These are phyloP conservation scores for Danio tinwini DNA, from an alignment of 2,797 vertebrate species.

Conservation along the genomic window DNA sequence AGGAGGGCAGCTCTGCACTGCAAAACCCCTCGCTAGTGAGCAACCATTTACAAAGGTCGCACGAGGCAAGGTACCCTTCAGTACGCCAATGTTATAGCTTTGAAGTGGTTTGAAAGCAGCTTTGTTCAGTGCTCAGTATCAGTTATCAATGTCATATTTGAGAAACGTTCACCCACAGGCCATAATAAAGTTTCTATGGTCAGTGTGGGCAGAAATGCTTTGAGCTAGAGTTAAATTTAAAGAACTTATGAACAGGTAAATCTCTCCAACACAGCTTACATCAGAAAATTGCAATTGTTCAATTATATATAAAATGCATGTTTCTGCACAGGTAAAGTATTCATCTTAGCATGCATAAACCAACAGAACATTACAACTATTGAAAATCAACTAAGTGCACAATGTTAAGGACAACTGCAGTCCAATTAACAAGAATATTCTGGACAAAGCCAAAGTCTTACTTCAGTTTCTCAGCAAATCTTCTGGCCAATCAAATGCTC, in stretches of 20 bases:
- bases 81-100: slow-evolving; percentile 6
- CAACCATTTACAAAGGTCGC: slow-evolving; percentile 41
- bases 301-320: neutral
- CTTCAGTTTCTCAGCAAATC: no score
- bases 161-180: slow-evolving; percentile 13
- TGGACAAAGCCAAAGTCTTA: no score
- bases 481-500: no score
- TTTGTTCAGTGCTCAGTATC: slow-evolving; percentile 23
- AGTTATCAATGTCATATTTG: slow-evolving; percentile 18
- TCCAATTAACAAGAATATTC: no score
- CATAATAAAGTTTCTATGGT: slow-evolving; percentile 19
- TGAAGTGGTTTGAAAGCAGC: slow-evolving; percentile 36
- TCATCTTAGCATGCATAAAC: neutral
- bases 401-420: neutral
- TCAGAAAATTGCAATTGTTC: no score
- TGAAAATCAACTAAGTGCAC: neutral
- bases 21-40: slow-evolving; percentile 15
- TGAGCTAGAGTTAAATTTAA: neutral
- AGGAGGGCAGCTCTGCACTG: slow-evolving; percentile 29
- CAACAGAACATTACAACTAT: neutral
- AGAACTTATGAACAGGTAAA: slow-evolving; percentile 12
- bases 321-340: neutral
- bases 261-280: neutral
- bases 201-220: slow-evolving; percentile 3
- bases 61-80: slow-evolving; percentile 15